A percentile compares a stretch with the other conserved stretches of the same genome.
Evolutionary conservation across 2,797 vertebrate species (phyloP).

Genomic region (Spea hammondii): DNA sequence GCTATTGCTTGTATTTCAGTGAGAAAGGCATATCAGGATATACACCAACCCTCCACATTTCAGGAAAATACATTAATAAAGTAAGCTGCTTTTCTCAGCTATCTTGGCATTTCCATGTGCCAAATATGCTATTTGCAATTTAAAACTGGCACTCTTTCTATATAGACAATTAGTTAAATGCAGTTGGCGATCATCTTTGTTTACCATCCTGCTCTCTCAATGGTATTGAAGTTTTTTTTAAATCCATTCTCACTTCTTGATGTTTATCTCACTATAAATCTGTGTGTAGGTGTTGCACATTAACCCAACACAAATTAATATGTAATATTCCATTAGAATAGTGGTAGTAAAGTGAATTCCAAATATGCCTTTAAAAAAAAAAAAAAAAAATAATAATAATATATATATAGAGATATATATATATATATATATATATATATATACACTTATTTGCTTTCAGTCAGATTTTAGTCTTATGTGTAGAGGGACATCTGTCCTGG

Average conservation of each 20-base stretch:
- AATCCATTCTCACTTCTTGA: conserved; percentile 3
- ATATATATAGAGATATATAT: no score
- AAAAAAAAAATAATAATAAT: no score
- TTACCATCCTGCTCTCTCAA: conserved; percentile 66
- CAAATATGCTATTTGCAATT: conserved; percentile 76
- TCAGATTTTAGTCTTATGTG: neutral
- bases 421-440: no score
- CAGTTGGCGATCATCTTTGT: conserved; percentile 67
- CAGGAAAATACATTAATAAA: conserved; percentile 43
- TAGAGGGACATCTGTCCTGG: neutral
- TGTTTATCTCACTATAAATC: conserved; percentile 25
- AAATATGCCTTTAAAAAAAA: no score
- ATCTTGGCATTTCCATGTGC: conserved; percentile 64
- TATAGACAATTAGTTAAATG: conserved; percentile 70
- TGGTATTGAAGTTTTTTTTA: neutral
- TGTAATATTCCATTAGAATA: neutral
- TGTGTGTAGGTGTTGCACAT: conserved; percentile 16
- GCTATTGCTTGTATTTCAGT: neutral
- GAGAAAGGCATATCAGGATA: conserved; percentile 9
- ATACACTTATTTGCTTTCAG: neutral
- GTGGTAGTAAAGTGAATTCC: neutral
- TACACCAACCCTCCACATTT: conserved; percentile 40
- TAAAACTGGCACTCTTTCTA: conserved; percentile 68
- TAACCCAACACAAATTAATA: neutral
- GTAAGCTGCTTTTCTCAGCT: conserved; percentile 60